These are phyloP conservation scores for Tokudaia muenninki DNA, from an alignment of 2,797 vertebrate species.

Conservation along the genomic window DNA sequence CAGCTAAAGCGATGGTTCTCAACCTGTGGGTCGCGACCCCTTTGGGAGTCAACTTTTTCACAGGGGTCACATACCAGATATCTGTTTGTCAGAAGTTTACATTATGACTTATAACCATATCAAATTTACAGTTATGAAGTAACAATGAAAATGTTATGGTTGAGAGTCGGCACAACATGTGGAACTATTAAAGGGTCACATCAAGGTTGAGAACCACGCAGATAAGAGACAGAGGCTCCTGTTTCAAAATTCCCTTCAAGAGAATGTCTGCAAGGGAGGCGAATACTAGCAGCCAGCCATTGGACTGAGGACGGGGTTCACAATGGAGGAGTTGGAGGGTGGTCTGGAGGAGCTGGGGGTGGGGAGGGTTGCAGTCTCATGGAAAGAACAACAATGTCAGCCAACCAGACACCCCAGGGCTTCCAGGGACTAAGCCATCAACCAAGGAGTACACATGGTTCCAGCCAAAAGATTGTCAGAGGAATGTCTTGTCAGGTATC, in stretches of 20 bases:
- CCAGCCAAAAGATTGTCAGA: no score
- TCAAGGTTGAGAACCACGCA: background rate
- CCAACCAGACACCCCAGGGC: no score
- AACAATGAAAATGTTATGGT: background rate
- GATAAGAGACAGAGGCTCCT: background rate
- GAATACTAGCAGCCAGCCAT: no score
- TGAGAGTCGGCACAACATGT: fast-evolving
- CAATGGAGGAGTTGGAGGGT: no score
- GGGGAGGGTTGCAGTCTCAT: no score
- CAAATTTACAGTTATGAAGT: background rate
- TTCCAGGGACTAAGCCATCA: no score
- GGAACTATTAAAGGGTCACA: background rate
- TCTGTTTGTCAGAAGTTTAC: no score
- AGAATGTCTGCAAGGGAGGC: background rate
- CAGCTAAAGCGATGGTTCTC: background rate
- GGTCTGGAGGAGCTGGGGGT: no score
- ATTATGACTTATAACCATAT: background rate
- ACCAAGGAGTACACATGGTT: no score
- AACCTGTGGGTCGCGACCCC: background rate
- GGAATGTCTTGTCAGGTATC: no score
- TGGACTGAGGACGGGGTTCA: no score
- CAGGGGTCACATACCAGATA: background rate
- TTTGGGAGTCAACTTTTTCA: background rate
- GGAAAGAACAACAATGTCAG: no score
- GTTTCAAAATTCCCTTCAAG: background rate